Evolutionary conservation across 2,113 vertebrate genomes (phyloP).

Genomic region (Hyperoodon ampullatus): DNA sequence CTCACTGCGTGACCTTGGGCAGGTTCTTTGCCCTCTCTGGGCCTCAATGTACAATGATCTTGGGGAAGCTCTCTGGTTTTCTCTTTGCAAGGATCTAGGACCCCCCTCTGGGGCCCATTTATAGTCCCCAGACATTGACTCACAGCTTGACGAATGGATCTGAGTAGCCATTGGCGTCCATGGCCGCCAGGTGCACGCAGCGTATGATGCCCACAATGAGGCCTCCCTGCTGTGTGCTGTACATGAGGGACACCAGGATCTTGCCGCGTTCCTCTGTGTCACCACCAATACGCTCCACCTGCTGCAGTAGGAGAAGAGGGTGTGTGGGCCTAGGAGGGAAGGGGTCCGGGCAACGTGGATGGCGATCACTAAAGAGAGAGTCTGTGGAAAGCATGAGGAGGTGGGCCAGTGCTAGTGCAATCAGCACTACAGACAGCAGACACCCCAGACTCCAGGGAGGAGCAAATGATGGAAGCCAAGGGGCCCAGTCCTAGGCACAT

Average conservation of each 20-base stretch:
- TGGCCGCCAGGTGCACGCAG: conserved; percentile 96
- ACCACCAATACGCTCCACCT: conserved; percentile 89
- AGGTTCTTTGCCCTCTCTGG: neutral
- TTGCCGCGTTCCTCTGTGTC: conserved; percentile 95
- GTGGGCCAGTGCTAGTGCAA: fast-evolving
- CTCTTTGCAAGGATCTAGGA: neutral
- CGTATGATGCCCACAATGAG: conserved; percentile 95
- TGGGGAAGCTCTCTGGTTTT: neutral
- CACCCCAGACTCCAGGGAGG: fast-evolving
- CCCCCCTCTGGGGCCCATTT: neutral
- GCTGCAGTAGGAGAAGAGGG: conserved; percentile 9
- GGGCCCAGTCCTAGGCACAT: neutral
- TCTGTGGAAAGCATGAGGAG: neutral
- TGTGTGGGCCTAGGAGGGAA: neutral
- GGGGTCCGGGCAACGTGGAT: too few species aligned
- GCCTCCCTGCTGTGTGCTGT: conserved; percentile 93
- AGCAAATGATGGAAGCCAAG: too few species aligned
- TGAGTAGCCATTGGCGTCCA: conserved; percentile 98
- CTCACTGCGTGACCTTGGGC: neutral
- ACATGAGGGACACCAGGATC: conserved; percentile 97
- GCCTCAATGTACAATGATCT: neutral
- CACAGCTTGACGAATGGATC: conserved; percentile 99
- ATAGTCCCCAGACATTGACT: conserved; percentile 61
- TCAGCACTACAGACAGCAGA: neutral
- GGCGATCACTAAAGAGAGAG: neutral